These are phyloP conservation scores for Iguana delicatissima DNA, from an alignment of 2,797 vertebrate species.

Conservation along the genomic window DNA sequence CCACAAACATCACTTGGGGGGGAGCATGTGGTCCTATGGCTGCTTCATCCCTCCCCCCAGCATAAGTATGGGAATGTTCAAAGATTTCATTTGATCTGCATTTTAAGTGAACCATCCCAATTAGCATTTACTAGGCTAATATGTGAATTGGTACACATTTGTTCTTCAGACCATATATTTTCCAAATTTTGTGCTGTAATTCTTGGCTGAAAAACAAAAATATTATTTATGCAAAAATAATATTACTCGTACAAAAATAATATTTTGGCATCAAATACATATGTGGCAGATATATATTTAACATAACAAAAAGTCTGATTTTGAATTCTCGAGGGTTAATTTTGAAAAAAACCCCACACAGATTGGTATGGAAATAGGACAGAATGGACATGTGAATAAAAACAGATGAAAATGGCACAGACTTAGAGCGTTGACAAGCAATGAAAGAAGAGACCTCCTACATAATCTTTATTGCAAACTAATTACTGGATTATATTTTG, in stretches of 20 bases:
- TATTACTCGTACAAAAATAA: neutral
- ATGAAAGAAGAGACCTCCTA: constrained; percentile 19
- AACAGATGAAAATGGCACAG: neutral
- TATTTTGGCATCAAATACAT: neutral
- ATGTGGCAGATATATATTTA: neutral
- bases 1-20: too few relatives aligned
- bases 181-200: neutral
- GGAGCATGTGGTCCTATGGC: too few relatives aligned
- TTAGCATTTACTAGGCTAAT: neutral
- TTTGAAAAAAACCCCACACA: neutral
- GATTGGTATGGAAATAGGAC: neutral
- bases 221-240: neutral
- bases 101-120: neutral
- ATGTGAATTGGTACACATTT: neutral
- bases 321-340: too few relatives aligned
- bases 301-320: neutral
- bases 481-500: neutral
- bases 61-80: neutral
- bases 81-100: neutral
- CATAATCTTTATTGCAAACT: constrained; percentile 7
- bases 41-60: too few relatives aligned
- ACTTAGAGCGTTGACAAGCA: neutral
- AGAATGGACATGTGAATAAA: neutral
- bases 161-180: neutral
- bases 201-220: neutral